Evolutionary conservation across 1,140 invertebrate genomes (phyloP).

Genomic region (Dreissena rostriformis): DNA sequence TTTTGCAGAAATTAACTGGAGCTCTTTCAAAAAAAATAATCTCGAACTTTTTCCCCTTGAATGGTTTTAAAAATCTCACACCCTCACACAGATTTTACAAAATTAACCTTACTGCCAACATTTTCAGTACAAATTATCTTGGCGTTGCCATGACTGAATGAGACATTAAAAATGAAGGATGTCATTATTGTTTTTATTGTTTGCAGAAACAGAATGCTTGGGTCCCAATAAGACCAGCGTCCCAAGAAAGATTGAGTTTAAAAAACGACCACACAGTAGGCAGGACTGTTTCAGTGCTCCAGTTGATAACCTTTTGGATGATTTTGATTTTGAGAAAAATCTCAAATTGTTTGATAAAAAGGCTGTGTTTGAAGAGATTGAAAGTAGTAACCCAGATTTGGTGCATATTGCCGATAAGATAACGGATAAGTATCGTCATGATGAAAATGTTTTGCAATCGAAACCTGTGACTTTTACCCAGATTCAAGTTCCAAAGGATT

Average conservation of each 20-base stretch:
- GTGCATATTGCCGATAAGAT: constrained; percentile 62
- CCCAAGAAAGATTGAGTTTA: constrained; percentile 73
- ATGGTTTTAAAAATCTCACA: no score
- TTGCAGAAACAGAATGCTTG: constrained; percentile 63
- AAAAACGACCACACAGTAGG: constrained; percentile 52
- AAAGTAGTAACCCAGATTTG: constrained; percentile 74
- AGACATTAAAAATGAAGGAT: no score
- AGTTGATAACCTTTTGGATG: constrained; percentile 85
- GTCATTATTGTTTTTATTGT: not conserved
- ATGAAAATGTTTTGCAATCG: constrained; percentile 91
- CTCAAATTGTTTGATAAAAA: constrained; percentile 94
- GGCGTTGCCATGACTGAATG: no score
- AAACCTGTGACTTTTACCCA: constrained; percentile 86
- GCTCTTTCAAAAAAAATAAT: no score
- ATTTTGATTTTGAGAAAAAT: constrained; percentile 97
- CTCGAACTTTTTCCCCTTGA: no score
- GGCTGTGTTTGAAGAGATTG: constrained; percentile 88
- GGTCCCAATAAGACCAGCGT: constrained; percentile 34
- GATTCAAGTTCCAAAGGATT: constrained; percentile 87
- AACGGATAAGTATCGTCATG: constrained; percentile 86
- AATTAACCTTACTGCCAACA: no score
- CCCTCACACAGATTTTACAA: no score
- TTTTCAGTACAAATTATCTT: no score
- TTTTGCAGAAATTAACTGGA: no score
- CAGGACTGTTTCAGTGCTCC: constrained; percentile 86